Percentiles rank a stretch among this genome's conserved stretches.
Conservation (phyloP, 2,797 vertebrate species). For the Syngnathus acus region DNA sequence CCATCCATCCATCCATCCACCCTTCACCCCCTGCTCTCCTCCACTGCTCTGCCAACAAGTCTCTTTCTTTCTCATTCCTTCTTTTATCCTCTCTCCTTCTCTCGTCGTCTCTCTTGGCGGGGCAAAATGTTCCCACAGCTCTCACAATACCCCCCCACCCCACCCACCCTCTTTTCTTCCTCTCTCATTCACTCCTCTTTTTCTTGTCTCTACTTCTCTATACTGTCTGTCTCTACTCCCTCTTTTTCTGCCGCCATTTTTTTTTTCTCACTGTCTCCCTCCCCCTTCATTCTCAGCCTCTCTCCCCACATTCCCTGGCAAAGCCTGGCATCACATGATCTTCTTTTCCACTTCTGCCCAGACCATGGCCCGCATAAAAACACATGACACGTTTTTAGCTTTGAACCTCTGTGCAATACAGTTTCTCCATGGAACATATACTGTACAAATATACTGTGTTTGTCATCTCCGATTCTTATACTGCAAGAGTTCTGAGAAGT, state of each 20-base stretch:
- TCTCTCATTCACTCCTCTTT: slow-evolving; percentile 29
- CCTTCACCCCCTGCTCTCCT: slow-evolving; percentile 23
- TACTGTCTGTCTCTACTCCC: slow-evolving; percentile 17
- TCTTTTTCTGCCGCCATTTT: slow-evolving; percentile 15
- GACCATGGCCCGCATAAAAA: slow-evolving; percentile 17
- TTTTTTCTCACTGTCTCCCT: slow-evolving; percentile 6
- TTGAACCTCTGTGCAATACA: slow-evolving; percentile 19
- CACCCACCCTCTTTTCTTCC: slow-evolving; percentile 8
- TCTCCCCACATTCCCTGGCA: slow-evolving; percentile 51
- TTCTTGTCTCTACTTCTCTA: slow-evolving; percentile 31
- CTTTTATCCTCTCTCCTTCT: slow-evolving; percentile 59
- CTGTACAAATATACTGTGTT: not conserved
- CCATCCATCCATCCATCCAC: not conserved
- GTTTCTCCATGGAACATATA: slow-evolving; percentile 12
- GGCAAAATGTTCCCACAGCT: slow-evolving; percentile 70
- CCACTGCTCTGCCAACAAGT: slow-evolving; percentile 64
- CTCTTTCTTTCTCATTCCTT: slow-evolving; percentile 62
- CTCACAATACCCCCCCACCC: slow-evolving; percentile 37
- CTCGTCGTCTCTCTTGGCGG: slow-evolving; percentile 67
- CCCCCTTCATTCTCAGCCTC: slow-evolving; percentile 10
- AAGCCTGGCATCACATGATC: slow-evolving; percentile 64
- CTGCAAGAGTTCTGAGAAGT: not conserved
- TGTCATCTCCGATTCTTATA: not conserved
- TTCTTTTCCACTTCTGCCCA: slow-evolving; percentile 43
- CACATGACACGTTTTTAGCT: slow-evolving; percentile 6